Evolutionary conservation across 2,888 invertebrate genomes (phyloP).

Genomic region (Cyclophora albipunctata): DNA sequence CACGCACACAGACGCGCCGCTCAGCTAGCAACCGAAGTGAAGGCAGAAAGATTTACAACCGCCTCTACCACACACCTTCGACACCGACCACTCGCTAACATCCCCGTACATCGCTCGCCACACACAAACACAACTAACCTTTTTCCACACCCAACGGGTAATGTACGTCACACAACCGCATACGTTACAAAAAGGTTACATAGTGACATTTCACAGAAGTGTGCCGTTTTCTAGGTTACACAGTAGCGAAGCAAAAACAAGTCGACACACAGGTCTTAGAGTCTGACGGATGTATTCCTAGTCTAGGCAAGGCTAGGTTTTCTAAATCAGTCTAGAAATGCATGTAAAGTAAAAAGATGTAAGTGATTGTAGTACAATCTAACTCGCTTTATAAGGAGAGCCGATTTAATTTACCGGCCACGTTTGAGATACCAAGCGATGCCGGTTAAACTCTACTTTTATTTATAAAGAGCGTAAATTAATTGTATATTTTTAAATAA

Average conservation of each 20-base stretch:
- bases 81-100: conserved; percentile 7
- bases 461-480: no score
- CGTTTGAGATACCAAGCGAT: neutral
- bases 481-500: no score
- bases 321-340: conserved; percentile 55
- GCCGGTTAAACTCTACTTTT: no score
- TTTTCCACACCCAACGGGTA: no score
- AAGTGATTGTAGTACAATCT: neutral
- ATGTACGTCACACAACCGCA: no score
- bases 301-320: conserved; percentile 50
- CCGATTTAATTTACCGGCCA: neutral
- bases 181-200: conserved; percentile 2
- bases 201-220: conserved; percentile 51
- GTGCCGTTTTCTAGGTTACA: conserved; percentile 60
- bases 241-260: conserved; percentile 55
- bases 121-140: no score
- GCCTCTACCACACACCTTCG: conserved; percentile 26
- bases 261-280: conserved; percentile 48
- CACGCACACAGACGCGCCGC: conserved; percentile 46
- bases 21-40: conserved; percentile 66
- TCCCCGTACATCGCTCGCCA: conserved; percentile 24
- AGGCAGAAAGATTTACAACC: conserved; percentile 62
- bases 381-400: no score
- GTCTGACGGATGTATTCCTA: conserved; percentile 58
- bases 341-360: conserved; percentile 27